phyloP scores from a whole-genome alignment of 2,888 invertebrate species.

The Drosophila quinaria region DNA sequence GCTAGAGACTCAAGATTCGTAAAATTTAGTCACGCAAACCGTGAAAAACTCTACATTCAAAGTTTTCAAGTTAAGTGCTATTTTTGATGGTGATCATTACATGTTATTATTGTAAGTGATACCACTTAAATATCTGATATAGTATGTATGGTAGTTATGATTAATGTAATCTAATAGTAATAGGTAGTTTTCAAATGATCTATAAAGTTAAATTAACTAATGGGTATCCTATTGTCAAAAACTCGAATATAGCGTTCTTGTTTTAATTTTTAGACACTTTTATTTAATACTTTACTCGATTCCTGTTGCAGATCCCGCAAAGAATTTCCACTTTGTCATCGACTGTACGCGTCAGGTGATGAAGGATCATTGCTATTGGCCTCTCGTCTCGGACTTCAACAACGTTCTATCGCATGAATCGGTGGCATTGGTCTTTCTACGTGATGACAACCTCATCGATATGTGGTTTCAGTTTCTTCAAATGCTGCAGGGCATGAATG shows the following conservation, averaged over 20 bases:
- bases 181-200: neutral
- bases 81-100: too few relatives aligned
- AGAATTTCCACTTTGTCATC: conserved; percentile 95
- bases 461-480: conserved; percentile 98
- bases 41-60: neutral
- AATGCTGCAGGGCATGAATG: conserved; percentile 99
- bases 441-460: conserved; percentile 94
- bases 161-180: neutral
- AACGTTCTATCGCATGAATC: conserved; percentile 97
- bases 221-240: neutral
- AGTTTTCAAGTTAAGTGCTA: neutral
- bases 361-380: conserved; percentile 99
- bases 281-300: conserved; percentile 17
- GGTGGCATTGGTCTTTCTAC: conserved; percentile 95
- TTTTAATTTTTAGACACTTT: neutral
- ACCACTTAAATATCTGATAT: neutral
- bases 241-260: neutral
- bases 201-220: neutral
- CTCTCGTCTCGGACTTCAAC: conserved; percentile 97
- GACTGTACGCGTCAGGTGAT: conserved; percentile 96
- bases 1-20: too few relatives aligned
- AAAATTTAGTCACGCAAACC: too few relatives aligned
- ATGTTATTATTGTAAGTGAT: neutral
- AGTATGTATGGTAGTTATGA: too few relatives aligned
- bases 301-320: conserved; percentile 88